phyloP scores from a whole-genome alignment of 2,113 vertebrate species.

The Macrotis lagotis region DNA sequence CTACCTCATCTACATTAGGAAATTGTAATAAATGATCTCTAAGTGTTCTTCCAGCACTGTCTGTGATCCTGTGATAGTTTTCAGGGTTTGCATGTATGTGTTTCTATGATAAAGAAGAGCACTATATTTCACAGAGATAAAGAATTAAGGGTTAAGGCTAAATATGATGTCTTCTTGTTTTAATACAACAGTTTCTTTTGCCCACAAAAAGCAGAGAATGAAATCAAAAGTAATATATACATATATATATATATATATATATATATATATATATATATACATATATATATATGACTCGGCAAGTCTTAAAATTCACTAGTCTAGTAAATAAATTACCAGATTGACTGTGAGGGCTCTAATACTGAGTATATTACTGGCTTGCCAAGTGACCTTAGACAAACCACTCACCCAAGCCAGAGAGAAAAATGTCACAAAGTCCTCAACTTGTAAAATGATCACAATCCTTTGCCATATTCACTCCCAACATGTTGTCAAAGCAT shows the following conservation, averaged over 20 bases:
- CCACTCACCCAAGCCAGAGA: conserved; percentile 48
- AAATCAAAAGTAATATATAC: too few species aligned
- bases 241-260: too few species aligned
- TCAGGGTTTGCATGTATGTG: not conserved
- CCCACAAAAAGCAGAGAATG: not conserved
- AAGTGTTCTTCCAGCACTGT: not conserved
- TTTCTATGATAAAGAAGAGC: not conserved
- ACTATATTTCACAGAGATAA: not conserved
- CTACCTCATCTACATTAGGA: not conserved
- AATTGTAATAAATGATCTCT: not conserved
- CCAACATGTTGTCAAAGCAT: rapidly evolving
- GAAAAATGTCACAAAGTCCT: conserved; percentile 46
- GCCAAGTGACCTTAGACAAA: conserved; percentile 62
- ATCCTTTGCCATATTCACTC: not conserved
- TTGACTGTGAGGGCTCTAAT: conserved; percentile 17
- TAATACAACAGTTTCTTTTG: not conserved
- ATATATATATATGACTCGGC: rapidly evolving
- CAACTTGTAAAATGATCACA: conserved; percentile 28
- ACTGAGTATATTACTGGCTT: conserved; percentile 39
- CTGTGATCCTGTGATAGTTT: not conserved
- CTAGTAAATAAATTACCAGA: not conserved
- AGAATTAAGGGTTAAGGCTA: not conserved
- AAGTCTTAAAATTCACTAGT: not conserved
- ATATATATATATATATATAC: too few species aligned
- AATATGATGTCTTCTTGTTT: not conserved